Evolutionary conservation across 2,113 vertebrate genomes (phyloP), one percentile per base, ranked within the genome.

Genomic region (Choloepus hoffmanni): DNA sequence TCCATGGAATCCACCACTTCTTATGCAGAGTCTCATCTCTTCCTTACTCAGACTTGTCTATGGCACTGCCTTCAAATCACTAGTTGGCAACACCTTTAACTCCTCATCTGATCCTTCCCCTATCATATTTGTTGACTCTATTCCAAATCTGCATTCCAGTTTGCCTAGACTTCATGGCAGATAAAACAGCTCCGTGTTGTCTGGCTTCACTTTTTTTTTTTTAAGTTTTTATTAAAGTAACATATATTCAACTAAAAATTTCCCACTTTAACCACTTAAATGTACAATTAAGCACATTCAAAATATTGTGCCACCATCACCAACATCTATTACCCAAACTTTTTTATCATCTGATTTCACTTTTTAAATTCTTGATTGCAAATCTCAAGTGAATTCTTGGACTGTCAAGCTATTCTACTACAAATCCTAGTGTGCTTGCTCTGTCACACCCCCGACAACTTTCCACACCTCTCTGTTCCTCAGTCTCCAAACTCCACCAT

Each of bases 1-100:
- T 23, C 3, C 24, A 40, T 7, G n/a, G 43, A 50, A 21, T 45
- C 33, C 2, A 40, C 28, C 50, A 43, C 45, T 67, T 77, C 67
- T 45, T 33, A 18, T 6, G 6, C 0, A 19, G 5, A 36, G 40
- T 9, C 4, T 23, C 26, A 24, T 1, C 5, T 14, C 33, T 24
- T 78, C 50, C 40, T 68, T 30, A 24, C 13, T 30, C 63, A n/a
- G 81, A 50, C 9, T 16, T 28, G 0, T 55, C 33, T 2, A 1
- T 62, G 21, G 21, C 53, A 33, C 76, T 87, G 28, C 53, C 53
- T 65, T 70, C 18, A 63, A 14, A 0, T n/a, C 14, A 26, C 11
- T 63, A 26, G 43, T 19, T n/a, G 43, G 24, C 76, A 77, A 16
- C 21, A 33, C 40, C 40, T n/a, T 63, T 58, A 13, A 36, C 21